Evolutionary conservation across 2,797 vertebrate genomes (phyloP).

Genomic region (Iguana delicatissima): DNA sequence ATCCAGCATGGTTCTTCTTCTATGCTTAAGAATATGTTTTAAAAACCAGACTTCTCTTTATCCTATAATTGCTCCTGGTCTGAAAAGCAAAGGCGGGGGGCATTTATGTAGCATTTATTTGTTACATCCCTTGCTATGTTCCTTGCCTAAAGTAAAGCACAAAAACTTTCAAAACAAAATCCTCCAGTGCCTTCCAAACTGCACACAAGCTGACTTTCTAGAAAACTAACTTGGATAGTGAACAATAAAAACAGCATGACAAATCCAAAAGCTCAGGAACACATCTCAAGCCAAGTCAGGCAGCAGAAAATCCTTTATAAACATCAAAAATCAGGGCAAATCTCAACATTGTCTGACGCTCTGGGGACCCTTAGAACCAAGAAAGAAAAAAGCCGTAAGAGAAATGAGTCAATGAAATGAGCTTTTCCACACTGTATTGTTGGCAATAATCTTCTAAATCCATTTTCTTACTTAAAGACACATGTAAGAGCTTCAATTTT

Average conservation of each 20-base stretch:
- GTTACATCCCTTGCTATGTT: background rate
- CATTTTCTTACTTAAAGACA: background rate
- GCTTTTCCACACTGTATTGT: background rate
- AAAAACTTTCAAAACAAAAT: background rate
- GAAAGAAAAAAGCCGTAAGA: background rate
- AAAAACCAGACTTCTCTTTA: too few relatives aligned
- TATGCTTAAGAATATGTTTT: too few relatives aligned
- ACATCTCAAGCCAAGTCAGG: background rate
- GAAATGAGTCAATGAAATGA: background rate
- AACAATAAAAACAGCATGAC: background rate
- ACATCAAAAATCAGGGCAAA: background rate
- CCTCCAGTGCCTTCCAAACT: background rate
- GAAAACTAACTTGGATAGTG: background rate
- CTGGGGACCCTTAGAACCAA: background rate
- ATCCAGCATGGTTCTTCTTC: too few relatives aligned
- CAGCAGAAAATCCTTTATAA: background rate
- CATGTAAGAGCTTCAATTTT: background rate
- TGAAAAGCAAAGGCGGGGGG: too few relatives aligned
- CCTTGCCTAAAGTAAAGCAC: background rate
- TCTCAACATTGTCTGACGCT: background rate
- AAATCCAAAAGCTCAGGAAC: background rate
- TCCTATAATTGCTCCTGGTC: background rate
- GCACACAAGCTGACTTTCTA: background rate
- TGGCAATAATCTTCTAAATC: too few relatives aligned
- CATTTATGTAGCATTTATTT: background rate